These are phyloP conservation scores for Mungos mungo DNA, from an alignment of 2,113 vertebrate genomes.

Conservation along the genomic window DNA sequence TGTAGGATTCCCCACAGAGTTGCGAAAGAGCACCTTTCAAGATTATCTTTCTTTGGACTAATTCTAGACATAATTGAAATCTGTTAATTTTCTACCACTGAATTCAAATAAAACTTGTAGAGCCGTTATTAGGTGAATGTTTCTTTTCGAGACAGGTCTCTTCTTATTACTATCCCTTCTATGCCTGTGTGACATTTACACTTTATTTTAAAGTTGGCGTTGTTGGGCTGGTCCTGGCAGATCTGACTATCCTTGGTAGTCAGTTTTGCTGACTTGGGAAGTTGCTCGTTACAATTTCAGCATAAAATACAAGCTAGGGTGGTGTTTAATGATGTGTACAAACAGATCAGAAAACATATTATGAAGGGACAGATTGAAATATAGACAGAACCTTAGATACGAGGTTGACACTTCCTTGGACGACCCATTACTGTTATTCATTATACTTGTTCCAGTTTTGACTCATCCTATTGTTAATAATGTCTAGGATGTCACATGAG, in stretches of 20 bases:
- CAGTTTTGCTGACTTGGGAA: background rate
- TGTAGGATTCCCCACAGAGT: background rate
- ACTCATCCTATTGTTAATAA: background rate
- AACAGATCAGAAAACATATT: background rate
- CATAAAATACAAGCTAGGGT: background rate
- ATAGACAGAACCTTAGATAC: background rate
- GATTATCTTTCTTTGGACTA: background rate
- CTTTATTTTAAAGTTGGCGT: background rate
- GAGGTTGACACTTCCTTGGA: background rate
- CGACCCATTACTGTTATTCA: background rate
- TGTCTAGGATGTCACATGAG: background rate
- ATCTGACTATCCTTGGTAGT: background rate
- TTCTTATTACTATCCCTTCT: background rate
- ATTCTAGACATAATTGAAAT: background rate
- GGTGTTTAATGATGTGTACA: background rate
- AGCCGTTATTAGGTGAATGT: background rate
- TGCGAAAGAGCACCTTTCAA: background rate
- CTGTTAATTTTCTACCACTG: background rate
- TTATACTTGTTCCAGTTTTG: background rate
- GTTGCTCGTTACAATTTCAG: background rate
- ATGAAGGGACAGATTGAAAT: background rate
- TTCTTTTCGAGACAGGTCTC: background rate
- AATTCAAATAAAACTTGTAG: background rate
- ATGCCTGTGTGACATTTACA: background rate
- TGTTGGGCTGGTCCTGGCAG: background rate